phyloP scores from a whole-genome alignment of 2,888 invertebrate genomes.

The Invenusta paracnida region DNA sequence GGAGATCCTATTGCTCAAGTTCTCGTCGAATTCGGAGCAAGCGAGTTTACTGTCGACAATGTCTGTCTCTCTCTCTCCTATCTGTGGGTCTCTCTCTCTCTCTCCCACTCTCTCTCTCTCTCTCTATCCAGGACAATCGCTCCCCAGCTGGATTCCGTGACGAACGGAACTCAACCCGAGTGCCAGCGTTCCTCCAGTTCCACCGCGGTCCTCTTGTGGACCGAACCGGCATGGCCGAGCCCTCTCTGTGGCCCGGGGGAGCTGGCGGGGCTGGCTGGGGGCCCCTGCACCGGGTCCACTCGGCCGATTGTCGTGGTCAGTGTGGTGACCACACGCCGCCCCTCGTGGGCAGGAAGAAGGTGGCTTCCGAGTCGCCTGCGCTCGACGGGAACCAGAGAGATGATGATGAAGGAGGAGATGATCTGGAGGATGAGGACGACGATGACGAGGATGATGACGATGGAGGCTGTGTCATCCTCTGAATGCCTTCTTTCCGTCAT shows the following conservation, averaged over 20 bases:
- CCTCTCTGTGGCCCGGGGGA: neutral
- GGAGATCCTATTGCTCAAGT: conserved; percentile 50
- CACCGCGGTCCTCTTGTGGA: neutral
- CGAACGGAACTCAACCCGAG: neutral
- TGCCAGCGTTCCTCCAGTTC: neutral
- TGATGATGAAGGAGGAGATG: conserved; percentile 34
- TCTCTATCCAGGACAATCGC: neutral
- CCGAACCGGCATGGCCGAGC: conserved; percentile 10
- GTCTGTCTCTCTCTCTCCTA: neutral
- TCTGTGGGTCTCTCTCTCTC: too few relatives aligned
- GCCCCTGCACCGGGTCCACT: conserved; percentile 1
- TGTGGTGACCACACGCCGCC: conserved; percentile 14
- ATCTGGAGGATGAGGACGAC: neutral
- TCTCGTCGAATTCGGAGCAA: conserved; percentile 52
- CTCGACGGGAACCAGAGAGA: neutral
- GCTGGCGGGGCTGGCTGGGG: neutral
- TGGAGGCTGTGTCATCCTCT: neutral
- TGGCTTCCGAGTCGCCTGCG: neutral
- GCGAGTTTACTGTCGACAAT: conserved; percentile 53
- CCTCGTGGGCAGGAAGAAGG: neutral
- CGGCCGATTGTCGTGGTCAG: neutral
- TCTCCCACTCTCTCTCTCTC: neutral
- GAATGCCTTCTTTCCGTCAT: neutral
- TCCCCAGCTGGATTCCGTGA: neutral
- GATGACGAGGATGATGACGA: conserved; percentile 5